These are phyloP conservation scores for Grammomys surdaster DNA, from an alignment of 2,113 vertebrate species.

Conservation along the genomic window DNA sequence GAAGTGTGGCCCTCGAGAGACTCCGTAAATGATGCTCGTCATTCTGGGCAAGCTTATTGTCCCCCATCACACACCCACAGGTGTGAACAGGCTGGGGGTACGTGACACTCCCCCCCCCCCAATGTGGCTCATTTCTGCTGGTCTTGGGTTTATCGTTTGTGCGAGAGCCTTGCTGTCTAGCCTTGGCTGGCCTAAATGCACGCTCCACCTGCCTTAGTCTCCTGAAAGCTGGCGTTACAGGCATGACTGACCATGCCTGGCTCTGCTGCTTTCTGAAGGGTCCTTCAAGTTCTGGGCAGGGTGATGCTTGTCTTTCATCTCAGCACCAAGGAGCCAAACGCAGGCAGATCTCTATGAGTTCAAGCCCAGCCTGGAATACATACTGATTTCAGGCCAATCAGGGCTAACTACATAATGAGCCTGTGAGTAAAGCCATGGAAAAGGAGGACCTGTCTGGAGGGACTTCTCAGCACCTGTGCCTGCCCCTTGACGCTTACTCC, in stretches of 20 bases:
- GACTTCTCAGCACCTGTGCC: not conserved
- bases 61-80: not conserved
- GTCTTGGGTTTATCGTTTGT: not conserved
- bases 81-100: not conserved
- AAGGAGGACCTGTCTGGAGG: not conserved
- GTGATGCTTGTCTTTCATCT: not conserved
- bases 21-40: rapidly evolving
- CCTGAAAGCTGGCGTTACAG: not conserved
- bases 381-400: not conserved
- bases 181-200: not conserved
- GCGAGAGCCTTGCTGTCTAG: not conserved
- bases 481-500: not conserved
- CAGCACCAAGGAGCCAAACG: not conserved
- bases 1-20: not conserved
- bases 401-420: not conserved
- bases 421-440: not conserved
- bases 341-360: not conserved
- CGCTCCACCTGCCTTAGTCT: not conserved
- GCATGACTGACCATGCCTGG: not conserved
- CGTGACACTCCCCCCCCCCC: not conserved
- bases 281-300: not conserved
- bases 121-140: not conserved
- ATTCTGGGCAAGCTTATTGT: not conserved
- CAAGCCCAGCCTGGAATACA: not conserved
- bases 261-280: not conserved